phyloP scores from a whole-genome alignment of 2,113 vertebrate species.

The Erythrocebus patas region DNA sequence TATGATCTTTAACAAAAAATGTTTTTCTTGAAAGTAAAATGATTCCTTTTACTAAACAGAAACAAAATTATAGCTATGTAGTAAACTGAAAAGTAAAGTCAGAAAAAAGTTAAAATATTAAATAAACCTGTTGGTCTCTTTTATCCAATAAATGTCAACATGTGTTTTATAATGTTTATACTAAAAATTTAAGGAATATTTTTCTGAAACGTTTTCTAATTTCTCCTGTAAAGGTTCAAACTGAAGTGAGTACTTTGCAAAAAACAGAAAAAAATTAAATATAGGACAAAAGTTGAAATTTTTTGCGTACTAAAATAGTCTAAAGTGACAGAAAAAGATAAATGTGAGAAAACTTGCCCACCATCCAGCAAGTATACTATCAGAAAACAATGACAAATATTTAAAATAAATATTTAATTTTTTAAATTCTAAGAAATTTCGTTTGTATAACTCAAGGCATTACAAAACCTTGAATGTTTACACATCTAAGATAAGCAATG shows the following conservation, averaged over 20 bases:
- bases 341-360: not conserved
- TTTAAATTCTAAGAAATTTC: not conserved
- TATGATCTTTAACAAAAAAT: not conserved
- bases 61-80: not conserved
- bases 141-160: not conserved
- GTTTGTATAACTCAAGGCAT: not conserved
- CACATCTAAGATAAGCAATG: not conserved
- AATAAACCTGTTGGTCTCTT: not conserved
- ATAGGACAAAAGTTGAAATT: not conserved
- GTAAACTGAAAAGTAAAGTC: not conserved
- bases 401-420: not conserved
- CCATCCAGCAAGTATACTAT: not conserved
- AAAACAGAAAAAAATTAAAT: not conserved
- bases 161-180: not conserved
- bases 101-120: not conserved
- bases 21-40: constrained; percentile 2
- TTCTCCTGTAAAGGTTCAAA: not conserved
- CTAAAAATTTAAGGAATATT: not conserved
- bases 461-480: not conserved
- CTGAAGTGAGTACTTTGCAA: not conserved
- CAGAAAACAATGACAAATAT: not conserved
- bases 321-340: not conserved
- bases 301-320: not conserved
- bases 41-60: not conserved
- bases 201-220: not conserved